phyloP scores from a whole-genome alignment of 2,797 vertebrate genomes.

The Oceanodroma leucorhoa region DNA sequence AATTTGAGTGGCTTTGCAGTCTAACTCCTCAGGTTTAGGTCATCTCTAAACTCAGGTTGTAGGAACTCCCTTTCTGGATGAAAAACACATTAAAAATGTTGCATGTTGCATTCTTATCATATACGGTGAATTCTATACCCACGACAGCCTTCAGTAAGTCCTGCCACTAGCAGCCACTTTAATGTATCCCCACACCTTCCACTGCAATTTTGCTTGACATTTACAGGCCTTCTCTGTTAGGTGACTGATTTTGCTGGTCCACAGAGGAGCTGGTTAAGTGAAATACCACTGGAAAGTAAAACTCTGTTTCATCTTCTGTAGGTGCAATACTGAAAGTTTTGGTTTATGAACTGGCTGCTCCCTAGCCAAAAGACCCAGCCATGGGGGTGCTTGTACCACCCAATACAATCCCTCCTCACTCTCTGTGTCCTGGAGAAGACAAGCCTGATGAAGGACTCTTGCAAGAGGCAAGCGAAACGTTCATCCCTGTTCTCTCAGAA shows the following conservation, averaged over 20 bases:
- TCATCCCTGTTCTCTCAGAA: background rate
- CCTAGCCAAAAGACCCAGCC: background rate
- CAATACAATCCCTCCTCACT: background rate
- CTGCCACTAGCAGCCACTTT: background rate
- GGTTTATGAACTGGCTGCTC: background rate
- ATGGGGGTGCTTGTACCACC: background rate
- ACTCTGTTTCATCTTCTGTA: background rate
- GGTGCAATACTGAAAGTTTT: background rate
- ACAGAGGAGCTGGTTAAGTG: background rate
- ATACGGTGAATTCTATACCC: background rate
- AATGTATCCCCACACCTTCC: background rate
- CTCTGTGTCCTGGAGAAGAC: background rate
- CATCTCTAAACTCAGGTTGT: background rate
- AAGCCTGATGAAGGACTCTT: background rate
- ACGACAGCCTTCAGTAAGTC: background rate
- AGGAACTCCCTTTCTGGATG: background rate
- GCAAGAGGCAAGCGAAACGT: fast-evolving
- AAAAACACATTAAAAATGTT: background rate
- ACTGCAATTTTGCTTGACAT: background rate
- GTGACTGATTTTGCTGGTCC: background rate
- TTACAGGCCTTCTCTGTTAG: background rate
- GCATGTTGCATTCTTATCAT: background rate
- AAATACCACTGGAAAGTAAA: background rate
- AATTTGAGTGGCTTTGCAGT: background rate
- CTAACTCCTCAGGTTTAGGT: background rate